Base-by-base conservation (phyloP, 2,888 invertebrate genomes). In the Liposcelis brunnea region DNA sequence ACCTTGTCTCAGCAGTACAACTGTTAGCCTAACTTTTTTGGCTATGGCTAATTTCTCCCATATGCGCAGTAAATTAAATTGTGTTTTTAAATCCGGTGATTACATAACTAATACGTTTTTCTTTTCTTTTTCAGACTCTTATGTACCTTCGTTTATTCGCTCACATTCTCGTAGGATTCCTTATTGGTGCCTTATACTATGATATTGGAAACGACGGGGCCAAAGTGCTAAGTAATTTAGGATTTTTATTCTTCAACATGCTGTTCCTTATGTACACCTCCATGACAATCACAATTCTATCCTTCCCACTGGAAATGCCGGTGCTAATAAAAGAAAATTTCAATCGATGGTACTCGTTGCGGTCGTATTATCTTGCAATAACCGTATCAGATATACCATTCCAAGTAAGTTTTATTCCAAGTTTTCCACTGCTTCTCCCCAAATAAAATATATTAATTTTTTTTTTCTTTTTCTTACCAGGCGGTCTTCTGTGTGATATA, bases 181-280 rank as follows among this genome's bases (percentile, higher is more conserved):
- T 95, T 51, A 95, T 95, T 61, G 95, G 94, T 49, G 82, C 91
- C 45, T 72, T 95, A 50, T 95, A 95, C 67, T 90, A 89, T 63
- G 85, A 90, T 61, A 93, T 90, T 58, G 94, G 94, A 49, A 84
- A 95, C 60, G 93, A 95, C 64, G 94, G 91, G 54, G 82, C 85
- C 54, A 94, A 94, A 66, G 91, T 93, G 49, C 77, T 93, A 50
- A 93, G 91, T 60, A 97, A 97, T 64, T 77, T 93, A 54, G 94
- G 93, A 50, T 94, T 91, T 69, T 71, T 95, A 19, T 95, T 97
- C 74, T 95, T 97, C 75, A 93, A 93, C 63, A 89, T 95, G 84
- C 72, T 97, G 59, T 97, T 97, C 72, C 77, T 95, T 52, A 95
- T 95, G 90, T 97, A 95, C 70, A 93, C 94, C 0, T 91, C 95